Conservation (phyloP, 2,113 vertebrate genomes). For the Perccottus glenii region DNA sequence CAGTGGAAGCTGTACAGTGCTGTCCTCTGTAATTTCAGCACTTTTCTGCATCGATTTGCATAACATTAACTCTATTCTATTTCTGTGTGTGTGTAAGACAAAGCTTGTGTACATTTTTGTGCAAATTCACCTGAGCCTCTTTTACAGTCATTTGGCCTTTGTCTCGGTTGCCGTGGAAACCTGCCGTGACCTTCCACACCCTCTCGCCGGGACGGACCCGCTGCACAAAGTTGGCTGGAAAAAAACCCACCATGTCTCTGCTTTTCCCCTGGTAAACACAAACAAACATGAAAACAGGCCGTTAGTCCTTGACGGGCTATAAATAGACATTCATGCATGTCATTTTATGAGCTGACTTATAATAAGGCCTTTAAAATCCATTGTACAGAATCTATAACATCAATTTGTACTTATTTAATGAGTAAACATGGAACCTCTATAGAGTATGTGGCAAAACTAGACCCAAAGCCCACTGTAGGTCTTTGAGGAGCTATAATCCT, state of each 20-base stretch:
- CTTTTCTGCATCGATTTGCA: conserved; percentile 65
- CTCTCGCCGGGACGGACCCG: conserved; percentile 88
- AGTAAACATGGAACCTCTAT: neutral
- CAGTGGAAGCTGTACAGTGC: conserved; percentile 18
- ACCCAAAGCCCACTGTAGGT: conserved; percentile 14
- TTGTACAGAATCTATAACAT: neutral
- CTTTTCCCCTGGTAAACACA: conserved; percentile 85
- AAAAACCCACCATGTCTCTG: conserved; percentile 87
- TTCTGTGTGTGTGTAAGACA: neutral
- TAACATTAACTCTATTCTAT: conserved; percentile 26
- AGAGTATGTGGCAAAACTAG: conserved; percentile 20
- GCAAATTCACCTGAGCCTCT: conserved; percentile 86
- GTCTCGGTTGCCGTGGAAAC: conserved; percentile 86
- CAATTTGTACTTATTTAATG: neutral
- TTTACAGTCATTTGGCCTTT: conserved; percentile 89
- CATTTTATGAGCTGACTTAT: neutral
- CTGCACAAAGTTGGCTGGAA: conserved; percentile 94
- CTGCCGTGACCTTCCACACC: conserved; percentile 87
- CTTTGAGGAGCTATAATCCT: conserved; percentile 28
- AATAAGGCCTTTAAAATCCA: neutral
- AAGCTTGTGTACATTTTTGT: conserved; percentile 5
- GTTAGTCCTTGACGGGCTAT: conserved; percentile 13
- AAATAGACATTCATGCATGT: conserved; percentile 19
- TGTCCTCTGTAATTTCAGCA: conserved; percentile 50
- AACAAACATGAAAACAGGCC: conserved; percentile 22